Evolutionary conservation across 2,113 vertebrate species (phyloP), one percentile per base, ranked within the genome.

Genomic region (Tursiops truncatus): DNA sequence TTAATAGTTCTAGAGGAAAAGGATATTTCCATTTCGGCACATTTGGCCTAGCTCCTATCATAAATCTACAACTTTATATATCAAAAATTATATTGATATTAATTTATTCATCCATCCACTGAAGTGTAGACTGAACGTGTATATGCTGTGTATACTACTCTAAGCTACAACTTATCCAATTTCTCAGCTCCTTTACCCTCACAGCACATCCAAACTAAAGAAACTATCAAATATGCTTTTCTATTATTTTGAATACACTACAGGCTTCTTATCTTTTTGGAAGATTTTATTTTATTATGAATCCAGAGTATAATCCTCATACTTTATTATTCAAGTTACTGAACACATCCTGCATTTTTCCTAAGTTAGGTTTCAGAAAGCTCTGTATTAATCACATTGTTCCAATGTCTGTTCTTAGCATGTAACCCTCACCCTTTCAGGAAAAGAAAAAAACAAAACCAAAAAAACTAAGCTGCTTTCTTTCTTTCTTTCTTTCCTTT

Each of bases 1-100:
- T 88, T 91, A 77, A 77, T 79, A 71, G 68, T 77, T 90, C 60
- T 63, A n/a, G n/a, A 88, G 25, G 36, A 84, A 85, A 94, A 58
- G 0, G 5, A 80, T 25, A 67, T 81, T 70, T 88, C 62, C 12
- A 71, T 79, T 88, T 73, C 14, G 79, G 70, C 63, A 88, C 6
- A 18, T 83, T 88, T 50, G 77, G 8, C 70, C 28, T 53, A 63
- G 17, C 23, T 76, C 21, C 53, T 82, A 47, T 58, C 70, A 65
- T 56, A 94, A 94, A 77, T 56, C 53, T 47, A 21, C 33, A 41
- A 33, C 62, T 87, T 63, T 62, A n/a, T 38, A 63, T 71, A 76
- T 95, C 28, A 91, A 68, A 95, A 79, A 56, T 70, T n/a, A 76
- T 44, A 44, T 14, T 62, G n/a, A 25, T 21, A 53, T 17, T 62